Evolutionary conservation across 2,113 vertebrate genomes (phyloP), one percentile per base, ranked within the genome.

Genomic region (Echinops telfairi): DNA sequence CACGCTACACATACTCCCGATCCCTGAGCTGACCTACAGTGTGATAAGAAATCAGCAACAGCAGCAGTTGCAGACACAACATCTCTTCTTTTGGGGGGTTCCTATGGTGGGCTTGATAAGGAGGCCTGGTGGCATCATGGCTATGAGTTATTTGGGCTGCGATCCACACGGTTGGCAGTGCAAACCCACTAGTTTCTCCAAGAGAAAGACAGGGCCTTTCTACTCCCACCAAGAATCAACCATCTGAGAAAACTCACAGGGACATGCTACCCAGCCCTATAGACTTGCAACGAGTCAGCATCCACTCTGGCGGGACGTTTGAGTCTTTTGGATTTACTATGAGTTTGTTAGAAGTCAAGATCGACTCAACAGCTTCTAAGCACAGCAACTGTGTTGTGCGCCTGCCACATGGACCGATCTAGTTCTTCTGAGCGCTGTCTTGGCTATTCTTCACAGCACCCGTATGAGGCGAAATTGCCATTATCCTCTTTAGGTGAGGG

Each of bases 1-100:
- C 27, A 76, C 58, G 78, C 91, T 94, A 83, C 81, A 84, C 94
- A 88, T 80, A 89, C 9, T 40, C 76, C 36, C 22, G 85, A 70
- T 53, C 57, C 20, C 36, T 66, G 71, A 38, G 20, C 10, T 83
- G 57, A 92, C 53, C 71, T 86, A 70, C 77, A 82, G 57, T 57
- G 84, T 31, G 31, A 33, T 23, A 91, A 91, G 77, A 90, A 68
- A 66, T 47, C 40, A 40, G 68, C 10, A 78, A 31, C 17, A 29
- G 12, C 11, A 57, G 75, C 27, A 91, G 43, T 38, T 71, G 53
- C n/a, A 85, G 20, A 87, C 85, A 78, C 29, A 90, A 58, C 23
- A 86, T 33, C 15, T 71, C 19, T 38, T 43, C 4, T 53, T 40
- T 82, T 85, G 17, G 20, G 29, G 36, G 70, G 20, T 78, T 16